Base-by-base conservation (phyloP, 1,140 invertebrate species). In the Bathynomus jamesi region DNA sequence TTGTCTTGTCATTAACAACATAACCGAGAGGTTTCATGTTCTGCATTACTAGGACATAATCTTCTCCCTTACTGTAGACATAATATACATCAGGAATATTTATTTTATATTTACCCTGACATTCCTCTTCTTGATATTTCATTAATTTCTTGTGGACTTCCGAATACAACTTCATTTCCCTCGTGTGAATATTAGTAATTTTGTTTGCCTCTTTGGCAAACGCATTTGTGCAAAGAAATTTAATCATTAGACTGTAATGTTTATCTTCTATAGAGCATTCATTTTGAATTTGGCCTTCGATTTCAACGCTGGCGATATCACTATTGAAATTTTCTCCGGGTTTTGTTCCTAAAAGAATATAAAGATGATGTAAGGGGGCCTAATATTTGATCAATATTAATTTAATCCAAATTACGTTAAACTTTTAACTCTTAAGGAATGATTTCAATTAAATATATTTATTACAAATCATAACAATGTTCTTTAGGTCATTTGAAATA, bases 271-370 rank as follows among this genome's bases (percentile, higher is more conserved):
- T 24, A 64, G 10, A 10, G 24, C 27, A 10, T 10, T 24, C 27
- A n/a, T 11, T 11, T 10, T 64, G 10, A n/a, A 64, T 10, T 10
- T 11, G 24, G 10, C 10, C 62, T 11, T n/a, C 27, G 10, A 27
- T 24, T 21, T 10, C 24, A n/a, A 64, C 10, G 10, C 24, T n/a
- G 10, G 24, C 10, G 10, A 64, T 10, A n/a, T 10, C 10, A 11
- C 10, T 24, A 64, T 64, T 64, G 62, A 21, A 64, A 64, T 24
- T 27, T 24, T 64, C 62, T n/a, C 62, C 62, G 10, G 62, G 62
- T 24, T 64, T 64, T 64, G 62, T 27, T 21, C 10, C 62, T 64
- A 24, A 11, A 27, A 64, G 11, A 24, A 64, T 64, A 10, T 21
- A 64, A 10, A 64, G 10, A n/a, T n/a, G n/a, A n/a, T n/a, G n/a